Evolutionary conservation across 2,888 invertebrate species (phyloP), one percentile per base, ranked within the genome.

Genomic region (Polyommatus iphigenia): DNA sequence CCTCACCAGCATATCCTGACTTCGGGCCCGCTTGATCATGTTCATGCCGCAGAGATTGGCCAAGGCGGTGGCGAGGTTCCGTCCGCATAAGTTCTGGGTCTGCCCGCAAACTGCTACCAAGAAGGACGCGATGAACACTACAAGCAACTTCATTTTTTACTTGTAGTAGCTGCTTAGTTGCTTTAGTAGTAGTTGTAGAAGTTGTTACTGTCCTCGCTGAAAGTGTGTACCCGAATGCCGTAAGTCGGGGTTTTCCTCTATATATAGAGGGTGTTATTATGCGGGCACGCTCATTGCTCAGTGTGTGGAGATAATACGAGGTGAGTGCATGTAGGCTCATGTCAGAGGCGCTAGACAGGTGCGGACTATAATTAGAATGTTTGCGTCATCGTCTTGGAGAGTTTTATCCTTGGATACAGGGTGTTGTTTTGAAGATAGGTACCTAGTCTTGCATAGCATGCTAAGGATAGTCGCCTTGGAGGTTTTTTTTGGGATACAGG

Each of bases 11-110:
- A 6, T 20, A 24, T 72, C 72, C 7, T 50, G 67, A 46, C 67
- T 4, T 50, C 71, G 29, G 29, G 29, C 29, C 29, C 67, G 67
- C 77, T 77, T 77, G 29, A 71, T 59, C 77, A 71, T 46, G 50
- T 71, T 77, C 29, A 46, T 41, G 67, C 59, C 50, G 71, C 77
- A 77, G 5, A 77, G 15, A n/a, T 18, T 24, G 4, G 46, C 71
- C 41, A 77, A 15, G 4, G 67, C 77, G 7, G 46, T 71, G 20
- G 77, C 77, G 8, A 77, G 50, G 20, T 46, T 71, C 4, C 77
- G 59, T 10, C 77, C 77, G 46, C 77, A 77, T 4, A 41, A 46
- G 29, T 46, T 77, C 46, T 77, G 67, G 46, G 46, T 32, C 3
- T 77, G n/a, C 41, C 10, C 46, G 46, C 41, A 46, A 4, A 73